phyloP scores from a whole-genome alignment of 2,113 vertebrate species.

The Rhea americana region DNA sequence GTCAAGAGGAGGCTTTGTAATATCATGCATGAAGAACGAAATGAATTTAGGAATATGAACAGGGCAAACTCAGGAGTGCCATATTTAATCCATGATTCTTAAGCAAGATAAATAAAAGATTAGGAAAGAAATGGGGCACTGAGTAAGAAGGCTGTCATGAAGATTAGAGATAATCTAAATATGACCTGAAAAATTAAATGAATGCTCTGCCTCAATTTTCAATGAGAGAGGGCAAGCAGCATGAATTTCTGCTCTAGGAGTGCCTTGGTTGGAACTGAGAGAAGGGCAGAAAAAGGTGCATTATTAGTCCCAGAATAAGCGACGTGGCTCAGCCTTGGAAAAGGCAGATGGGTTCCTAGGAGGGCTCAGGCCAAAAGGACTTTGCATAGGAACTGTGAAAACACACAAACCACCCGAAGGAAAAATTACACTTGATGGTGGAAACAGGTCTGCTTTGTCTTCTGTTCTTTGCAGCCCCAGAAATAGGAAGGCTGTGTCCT shows the following conservation, averaged over 20 bases:
- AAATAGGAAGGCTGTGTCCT: neutral
- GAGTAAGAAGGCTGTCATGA: neutral
- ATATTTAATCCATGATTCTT: neutral
- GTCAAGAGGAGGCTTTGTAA: neutral
- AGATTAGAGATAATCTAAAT: neutral
- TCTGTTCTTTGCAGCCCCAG: neutral
- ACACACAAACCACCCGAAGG: neutral
- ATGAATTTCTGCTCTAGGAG: neutral
- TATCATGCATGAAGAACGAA: neutral
- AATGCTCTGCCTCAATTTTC: neutral
- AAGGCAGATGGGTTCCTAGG: neutral
- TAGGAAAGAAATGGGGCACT: neutral
- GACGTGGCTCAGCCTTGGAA: neutral
- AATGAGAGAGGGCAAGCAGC: neutral
- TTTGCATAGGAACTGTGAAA: neutral
- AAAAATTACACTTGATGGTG: neutral
- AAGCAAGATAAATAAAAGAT: slow-evolving; percentile 10
- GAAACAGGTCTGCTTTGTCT: neutral
- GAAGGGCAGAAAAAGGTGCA: neutral
- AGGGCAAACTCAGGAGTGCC: neutral
- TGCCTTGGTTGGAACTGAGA: neutral
- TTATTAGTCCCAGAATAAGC: neutral
- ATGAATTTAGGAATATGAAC: neutral
- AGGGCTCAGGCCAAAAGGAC: neutral
- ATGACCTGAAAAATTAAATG: neutral